Base-by-base conservation (phyloP, 2,113 vertebrate genomes). In the Elgaria multicarinata region DNA sequence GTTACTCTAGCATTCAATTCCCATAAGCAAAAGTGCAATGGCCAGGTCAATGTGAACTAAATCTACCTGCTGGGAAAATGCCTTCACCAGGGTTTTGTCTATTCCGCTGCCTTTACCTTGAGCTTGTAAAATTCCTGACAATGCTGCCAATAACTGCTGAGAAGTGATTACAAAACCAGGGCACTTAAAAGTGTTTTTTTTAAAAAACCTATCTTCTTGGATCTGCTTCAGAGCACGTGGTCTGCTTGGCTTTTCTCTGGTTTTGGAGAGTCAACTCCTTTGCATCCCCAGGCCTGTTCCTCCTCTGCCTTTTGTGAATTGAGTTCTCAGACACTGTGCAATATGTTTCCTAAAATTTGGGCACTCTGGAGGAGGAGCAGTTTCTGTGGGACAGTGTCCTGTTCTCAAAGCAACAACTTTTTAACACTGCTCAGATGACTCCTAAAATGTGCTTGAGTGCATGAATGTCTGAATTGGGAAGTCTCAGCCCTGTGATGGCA, bases 301-400 rank as follows among this genome's bases (percentile, higher is more conserved):
- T 76, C 53, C 91, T 90, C 76, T 5, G 91, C 85, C 90, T 92
- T 58, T 91, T 93, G 74, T 93, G 89, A 95, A 69, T 91, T 90
- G 94, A 95, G 91, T 96, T 97, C 95, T 97, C 95, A 93, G 87
- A 94, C 89, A n/a, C 94, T 96, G 96, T 97, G 96, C 97, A 97
- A 97, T 95, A 94, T 26, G 46, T 92, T 96, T 92, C 92, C 74
- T 33, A 89, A 78, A 85, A 87, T 91, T 80, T 92, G 93, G 87
- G 84, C 0, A 5, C 69, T 85, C 81, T 94, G 83, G 83, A 82
- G 69, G 89, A 91, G 88, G 92, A 92, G 92, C 87, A 86, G 64
- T 42, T 81, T 81, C 66, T 71, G 46, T 55, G 66, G 66, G 18
- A 31, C 16, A 55, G 50, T 39, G 55, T 78, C 18, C 26, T 84